phyloP scores from a whole-genome alignment of 2,797 vertebrate species.

The Hozukius guyotensis region DNA sequence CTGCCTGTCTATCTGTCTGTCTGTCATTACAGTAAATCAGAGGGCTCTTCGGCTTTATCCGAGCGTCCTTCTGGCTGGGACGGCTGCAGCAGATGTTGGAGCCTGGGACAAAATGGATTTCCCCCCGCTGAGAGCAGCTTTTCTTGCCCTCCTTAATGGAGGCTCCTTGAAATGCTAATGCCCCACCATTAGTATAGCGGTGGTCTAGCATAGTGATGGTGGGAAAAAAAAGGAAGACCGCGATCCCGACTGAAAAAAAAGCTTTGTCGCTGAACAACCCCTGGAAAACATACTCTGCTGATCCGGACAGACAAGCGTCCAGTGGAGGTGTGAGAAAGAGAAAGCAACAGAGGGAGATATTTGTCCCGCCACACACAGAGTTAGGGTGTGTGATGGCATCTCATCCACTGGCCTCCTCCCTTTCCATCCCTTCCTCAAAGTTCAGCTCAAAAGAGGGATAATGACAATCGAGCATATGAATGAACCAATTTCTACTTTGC shows the following conservation, averaged over 20 bases:
- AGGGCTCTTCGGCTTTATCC: conserved; percentile 91
- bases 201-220: conserved; percentile 90
- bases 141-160: conserved; percentile 91
- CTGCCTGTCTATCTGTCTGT: conserved; percentile 77
- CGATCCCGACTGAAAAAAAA: conserved; percentile 85
- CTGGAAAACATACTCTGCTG: conserved; percentile 85
- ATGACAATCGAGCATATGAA: conserved; percentile 65
- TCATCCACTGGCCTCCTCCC: conserved; percentile 33
- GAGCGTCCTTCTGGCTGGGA: conserved; percentile 93
- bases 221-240: conserved; percentile 75
- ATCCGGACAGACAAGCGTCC: conserved; percentile 70
- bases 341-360: conserved; percentile 38
- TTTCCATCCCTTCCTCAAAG: conserved; percentile 47
- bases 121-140: conserved; percentile 91
- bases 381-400: conserved; percentile 67
- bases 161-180: conserved; percentile 98
- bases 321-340: conserved; percentile 35
- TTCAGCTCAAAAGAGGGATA: conserved; percentile 67
- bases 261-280: conserved; percentile 85
- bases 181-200: conserved; percentile 87
- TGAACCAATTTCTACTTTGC: conserved; percentile 59
- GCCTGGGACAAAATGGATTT: conserved; percentile 92
- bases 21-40: conserved; percentile 92
- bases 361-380: conserved; percentile 59
- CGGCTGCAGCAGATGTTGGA: conserved; percentile 96